Percentiles rank a stretch among this genome's conserved stretches.
These are phyloP conservation scores for Seriola quinqueradiata DNA, from an alignment of 2,113 vertebrate species.

Conservation along the genomic window DNA sequence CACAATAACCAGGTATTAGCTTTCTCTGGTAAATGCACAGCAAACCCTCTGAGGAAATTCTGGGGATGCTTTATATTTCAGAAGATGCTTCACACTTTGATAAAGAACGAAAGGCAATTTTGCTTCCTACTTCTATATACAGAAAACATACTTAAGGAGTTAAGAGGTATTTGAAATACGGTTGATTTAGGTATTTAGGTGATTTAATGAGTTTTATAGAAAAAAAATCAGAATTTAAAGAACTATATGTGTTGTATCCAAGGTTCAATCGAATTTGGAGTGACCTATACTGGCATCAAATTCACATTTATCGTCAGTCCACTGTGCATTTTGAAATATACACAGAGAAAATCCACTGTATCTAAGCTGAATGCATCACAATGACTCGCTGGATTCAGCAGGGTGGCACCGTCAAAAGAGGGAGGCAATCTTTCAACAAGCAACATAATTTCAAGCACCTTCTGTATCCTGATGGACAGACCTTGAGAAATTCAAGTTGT, in stretches of 20 bases:
- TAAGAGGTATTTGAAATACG: not conserved
- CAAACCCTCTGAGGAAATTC: slow-evolving; percentile 21
- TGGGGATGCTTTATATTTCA: not conserved
- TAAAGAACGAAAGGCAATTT: not conserved
- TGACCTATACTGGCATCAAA: not conserved
- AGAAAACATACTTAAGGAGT: not conserved
- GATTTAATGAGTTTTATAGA: no score
- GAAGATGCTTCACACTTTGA: not conserved
- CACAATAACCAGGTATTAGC: slow-evolving; percentile 25
- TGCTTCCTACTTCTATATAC: slow-evolving; percentile 6
- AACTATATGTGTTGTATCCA: no score
- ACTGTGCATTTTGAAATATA: not conserved
- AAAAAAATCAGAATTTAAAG: no score
- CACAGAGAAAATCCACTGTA: not conserved
- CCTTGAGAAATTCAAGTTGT: slow-evolving; percentile 14
- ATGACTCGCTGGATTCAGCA: not conserved
- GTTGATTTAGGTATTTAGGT: not conserved
- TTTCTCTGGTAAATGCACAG: slow-evolving; percentile 18
- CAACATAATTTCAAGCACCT: slow-evolving; percentile 1
- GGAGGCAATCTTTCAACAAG: not conserved
- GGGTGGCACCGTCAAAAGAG: not conserved
- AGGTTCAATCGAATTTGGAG: no score
- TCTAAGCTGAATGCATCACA: not conserved
- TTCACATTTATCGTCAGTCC: not conserved
- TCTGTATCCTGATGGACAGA: not conserved